A percentile compares a stretch with the other conserved stretches of the same genome.
Conservation (phyloP, 2,113 vertebrate genomes). For the Lasiurus borealis region DNA sequence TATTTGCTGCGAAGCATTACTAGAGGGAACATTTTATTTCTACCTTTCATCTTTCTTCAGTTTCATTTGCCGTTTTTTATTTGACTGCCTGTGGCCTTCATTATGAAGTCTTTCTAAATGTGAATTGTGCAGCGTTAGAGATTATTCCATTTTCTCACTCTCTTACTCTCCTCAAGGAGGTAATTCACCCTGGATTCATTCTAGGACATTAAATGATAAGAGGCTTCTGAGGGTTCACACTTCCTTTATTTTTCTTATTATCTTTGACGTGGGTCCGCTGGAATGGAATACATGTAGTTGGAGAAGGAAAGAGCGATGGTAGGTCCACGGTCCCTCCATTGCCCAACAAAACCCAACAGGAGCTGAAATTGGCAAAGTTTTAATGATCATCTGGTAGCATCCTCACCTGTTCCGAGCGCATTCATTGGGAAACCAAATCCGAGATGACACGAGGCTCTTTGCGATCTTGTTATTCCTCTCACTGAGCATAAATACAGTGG, state of each 20-base stretch:
- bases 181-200: constrained; percentile 35
- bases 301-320: constrained; percentile 33
- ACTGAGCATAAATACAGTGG: constrained; percentile 43
- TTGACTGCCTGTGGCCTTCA: background rate
- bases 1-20: background rate
- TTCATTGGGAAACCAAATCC: constrained; percentile 29
- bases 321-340: constrained; percentile 56
- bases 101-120: constrained; percentile 14
- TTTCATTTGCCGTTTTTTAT: constrained; percentile 18
- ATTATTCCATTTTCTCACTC: constrained; percentile 40
- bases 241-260: constrained; percentile 62
- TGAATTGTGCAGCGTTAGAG: background rate
- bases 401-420: constrained; percentile 12
- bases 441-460: constrained; percentile 47
- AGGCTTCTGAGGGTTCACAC: constrained; percentile 27
- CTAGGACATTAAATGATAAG: constrained; percentile 71
- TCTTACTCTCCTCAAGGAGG: constrained; percentile 30
- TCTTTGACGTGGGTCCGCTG: constrained; percentile 49
- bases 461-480: constrained; percentile 20
- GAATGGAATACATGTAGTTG: constrained; percentile 53
- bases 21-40: background rate
- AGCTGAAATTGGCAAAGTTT: constrained; percentile 59
- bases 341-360: constrained; percentile 7
- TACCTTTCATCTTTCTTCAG: background rate
- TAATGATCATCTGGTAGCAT: constrained; percentile 28